phyloP scores from a whole-genome alignment of 2,888 invertebrate genomes.

The Ernsta delagoae region DNA sequence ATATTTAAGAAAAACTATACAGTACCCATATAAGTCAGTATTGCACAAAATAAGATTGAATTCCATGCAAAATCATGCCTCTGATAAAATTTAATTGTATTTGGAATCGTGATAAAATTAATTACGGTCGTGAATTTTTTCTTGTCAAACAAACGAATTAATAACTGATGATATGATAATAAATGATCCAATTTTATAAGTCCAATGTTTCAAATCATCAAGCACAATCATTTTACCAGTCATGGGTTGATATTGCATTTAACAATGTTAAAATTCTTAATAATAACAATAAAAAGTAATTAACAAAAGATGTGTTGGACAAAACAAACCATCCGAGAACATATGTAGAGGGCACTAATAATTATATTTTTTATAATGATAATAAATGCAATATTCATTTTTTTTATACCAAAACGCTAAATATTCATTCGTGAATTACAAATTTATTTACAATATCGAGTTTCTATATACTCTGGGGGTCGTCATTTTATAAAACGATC shows the following conservation, averaged over 20 bases:
- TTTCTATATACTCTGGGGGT: slow-evolving; percentile 54
- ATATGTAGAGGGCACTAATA: slow-evolving; percentile 68
- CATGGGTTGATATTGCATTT: slow-evolving; percentile 68
- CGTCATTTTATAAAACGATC: slow-evolving; percentile 53
- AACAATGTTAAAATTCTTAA: slow-evolving; percentile 83
- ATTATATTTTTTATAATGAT: slow-evolving; percentile 59
- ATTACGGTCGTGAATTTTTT: slow-evolving; percentile 13
- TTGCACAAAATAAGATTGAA: slow-evolving; percentile 67
- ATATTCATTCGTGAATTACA: slow-evolving; percentile 68
- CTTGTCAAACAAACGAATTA: slow-evolving; percentile 25
- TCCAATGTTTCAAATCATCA: slow-evolving; percentile 38
- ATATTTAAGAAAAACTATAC: slow-evolving; percentile 61
- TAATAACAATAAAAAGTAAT: slow-evolving; percentile 82
- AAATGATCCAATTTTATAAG: slow-evolving; percentile 23
- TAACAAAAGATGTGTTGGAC: slow-evolving; percentile 75
- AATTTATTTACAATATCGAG: slow-evolving; percentile 76
- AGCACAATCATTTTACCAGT: slow-evolving; percentile 54
- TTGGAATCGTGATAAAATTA: slow-evolving; percentile 34
- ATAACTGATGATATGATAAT: background rate
- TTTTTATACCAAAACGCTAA: slow-evolving; percentile 70
- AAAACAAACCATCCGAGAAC: slow-evolving; percentile 80
- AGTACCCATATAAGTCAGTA: slow-evolving; percentile 70
- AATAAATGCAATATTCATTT: slow-evolving; percentile 79
- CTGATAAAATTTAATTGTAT: slow-evolving; percentile 35
- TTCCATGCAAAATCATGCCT: slow-evolving; percentile 75